phyloP scores from a whole-genome alignment of 2,797 vertebrate species.

The Schizopygopsis malacanthus region DNA sequence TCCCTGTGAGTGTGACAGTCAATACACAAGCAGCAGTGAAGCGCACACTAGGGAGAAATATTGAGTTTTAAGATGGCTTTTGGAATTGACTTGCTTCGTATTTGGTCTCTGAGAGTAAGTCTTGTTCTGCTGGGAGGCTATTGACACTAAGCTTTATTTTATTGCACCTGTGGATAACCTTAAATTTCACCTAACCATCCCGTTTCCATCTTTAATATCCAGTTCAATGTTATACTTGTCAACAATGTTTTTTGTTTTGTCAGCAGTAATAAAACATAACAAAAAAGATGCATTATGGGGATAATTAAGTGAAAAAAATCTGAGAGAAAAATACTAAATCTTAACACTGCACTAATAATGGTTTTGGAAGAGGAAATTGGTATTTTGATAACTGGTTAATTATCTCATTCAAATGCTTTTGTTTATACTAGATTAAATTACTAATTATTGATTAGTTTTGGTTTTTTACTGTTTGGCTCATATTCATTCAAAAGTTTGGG shows the following conservation, averaged over 20 bases:
- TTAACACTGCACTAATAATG: background rate
- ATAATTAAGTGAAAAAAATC: background rate
- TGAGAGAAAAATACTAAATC: background rate
- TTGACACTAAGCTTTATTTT: constrained; percentile 53
- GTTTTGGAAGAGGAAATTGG: background rate
- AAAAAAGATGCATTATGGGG: background rate
- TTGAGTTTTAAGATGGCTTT: constrained; percentile 47
- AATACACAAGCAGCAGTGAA: constrained; percentile 42
- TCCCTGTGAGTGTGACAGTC: constrained; percentile 29
- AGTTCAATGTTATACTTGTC: background rate
- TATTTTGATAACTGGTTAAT: background rate
- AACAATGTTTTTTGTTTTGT: background rate
- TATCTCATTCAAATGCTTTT: background rate
- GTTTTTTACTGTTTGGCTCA: too few relatives aligned
- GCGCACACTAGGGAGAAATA: constrained; percentile 47
- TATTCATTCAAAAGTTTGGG: background rate
- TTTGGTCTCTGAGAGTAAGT: constrained; percentile 27
- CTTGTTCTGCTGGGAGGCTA: constrained; percentile 48
- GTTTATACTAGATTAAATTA: background rate
- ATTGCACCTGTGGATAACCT: constrained; percentile 39
- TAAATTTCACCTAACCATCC: constrained; percentile 9
- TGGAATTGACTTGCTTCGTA: constrained; percentile 37
- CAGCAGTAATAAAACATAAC: background rate
- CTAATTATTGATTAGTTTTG: background rate
- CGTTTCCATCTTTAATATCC: background rate